phyloP scores from a whole-genome alignment of 2,113 vertebrate genomes.

The Myiagra hebetior region DNA sequence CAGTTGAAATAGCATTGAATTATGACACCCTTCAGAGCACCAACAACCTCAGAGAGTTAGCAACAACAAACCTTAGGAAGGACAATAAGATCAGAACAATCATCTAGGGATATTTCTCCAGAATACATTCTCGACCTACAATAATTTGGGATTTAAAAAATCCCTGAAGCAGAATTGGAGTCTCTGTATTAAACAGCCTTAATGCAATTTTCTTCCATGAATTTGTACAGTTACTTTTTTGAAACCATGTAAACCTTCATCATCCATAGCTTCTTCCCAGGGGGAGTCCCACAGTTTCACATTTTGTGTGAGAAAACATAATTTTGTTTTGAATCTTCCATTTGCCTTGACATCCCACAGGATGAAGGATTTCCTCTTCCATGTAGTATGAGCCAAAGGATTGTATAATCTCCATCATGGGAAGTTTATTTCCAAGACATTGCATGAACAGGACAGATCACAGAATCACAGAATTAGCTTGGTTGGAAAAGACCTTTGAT shows the following conservation, averaged over 20 bases:
- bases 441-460: background rate
- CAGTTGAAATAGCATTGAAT: background rate
- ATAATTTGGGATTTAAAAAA: background rate
- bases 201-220: background rate
- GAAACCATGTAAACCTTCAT: background rate
- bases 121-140: background rate
- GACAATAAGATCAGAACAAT: background rate
- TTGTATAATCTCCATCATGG: background rate
- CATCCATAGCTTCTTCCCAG: background rate
- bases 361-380: background rate
- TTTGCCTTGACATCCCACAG: background rate
- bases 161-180: background rate
- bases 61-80: background rate
- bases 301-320: background rate
- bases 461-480: background rate
- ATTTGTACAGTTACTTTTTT: background rate
- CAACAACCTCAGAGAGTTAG: background rate
- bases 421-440: background rate
- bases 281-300: background rate
- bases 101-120: background rate
- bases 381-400: background rate
- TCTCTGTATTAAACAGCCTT: background rate
- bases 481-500: background rate
- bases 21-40: background rate
- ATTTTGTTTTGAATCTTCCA: background rate